phyloP scores from a whole-genome alignment of 1,140 invertebrate species.

The Glossosoma conforme region DNA sequence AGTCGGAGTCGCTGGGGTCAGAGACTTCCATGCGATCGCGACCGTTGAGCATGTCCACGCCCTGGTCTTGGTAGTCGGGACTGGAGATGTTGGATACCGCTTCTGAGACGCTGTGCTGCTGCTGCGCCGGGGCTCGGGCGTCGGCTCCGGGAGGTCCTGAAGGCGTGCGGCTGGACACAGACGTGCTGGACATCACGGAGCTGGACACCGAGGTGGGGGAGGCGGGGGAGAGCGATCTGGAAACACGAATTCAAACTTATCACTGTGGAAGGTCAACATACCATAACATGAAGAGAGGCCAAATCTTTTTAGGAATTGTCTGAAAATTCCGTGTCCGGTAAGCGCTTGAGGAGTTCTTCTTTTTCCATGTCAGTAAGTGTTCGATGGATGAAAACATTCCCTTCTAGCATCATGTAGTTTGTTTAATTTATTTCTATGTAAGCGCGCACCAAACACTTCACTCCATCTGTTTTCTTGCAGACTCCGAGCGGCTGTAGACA shows the following conservation, averaged over 20 bases:
- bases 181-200: conserved; percentile 66
- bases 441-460: too few relatives aligned
- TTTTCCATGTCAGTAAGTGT: too few relatives aligned
- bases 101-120: conserved; percentile 60
- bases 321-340: too few relatives aligned
- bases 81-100: conserved; percentile 82
- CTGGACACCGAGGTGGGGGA: conserved; percentile 82
- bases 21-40: conserved; percentile 77
- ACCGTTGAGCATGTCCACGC: conserved; percentile 54
- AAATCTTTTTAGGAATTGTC: too few relatives aligned
- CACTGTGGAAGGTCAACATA: too few relatives aligned
- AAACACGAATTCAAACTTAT: conserved; percentile 1
- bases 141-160: conserved; percentile 33
- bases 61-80: conserved; percentile 76
- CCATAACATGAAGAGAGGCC: too few relatives aligned
- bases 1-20: conserved; percentile 81
- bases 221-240: conserved; percentile 63
- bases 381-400: too few relatives aligned
- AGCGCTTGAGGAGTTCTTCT: too few relatives aligned
- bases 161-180: conserved; percentile 38
- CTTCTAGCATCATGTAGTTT: too few relatives aligned
- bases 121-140: conserved; percentile 9
- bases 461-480: too few relatives aligned
- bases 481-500: too few relatives aligned
- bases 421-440: too few relatives aligned